phyloP scores from a whole-genome alignment of 2,888 invertebrate species.

The Pristionchus exspectatus region DNA sequence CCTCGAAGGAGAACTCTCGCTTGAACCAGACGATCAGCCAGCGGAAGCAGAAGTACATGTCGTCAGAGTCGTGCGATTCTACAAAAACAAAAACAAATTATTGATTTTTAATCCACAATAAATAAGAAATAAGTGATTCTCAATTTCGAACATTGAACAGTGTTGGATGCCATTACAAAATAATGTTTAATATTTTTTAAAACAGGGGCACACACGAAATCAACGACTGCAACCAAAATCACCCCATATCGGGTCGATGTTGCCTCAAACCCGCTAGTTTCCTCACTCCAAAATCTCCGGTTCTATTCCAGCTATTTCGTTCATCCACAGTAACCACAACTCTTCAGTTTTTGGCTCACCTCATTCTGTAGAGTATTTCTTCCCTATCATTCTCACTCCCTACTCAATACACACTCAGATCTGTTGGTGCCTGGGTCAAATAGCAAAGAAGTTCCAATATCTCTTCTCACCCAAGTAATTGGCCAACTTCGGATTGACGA shows the following conservation, averaged over 20 bases:
- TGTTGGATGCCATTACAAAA: no score
- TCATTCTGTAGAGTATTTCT: no score
- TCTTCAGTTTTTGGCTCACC: no score
- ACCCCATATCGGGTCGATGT: background rate
- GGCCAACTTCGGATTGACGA: conserved; percentile 90
- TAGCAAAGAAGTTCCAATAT: background rate
- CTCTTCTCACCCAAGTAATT: conserved; percentile 85
- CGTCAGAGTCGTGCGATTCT: conserved; percentile 90
- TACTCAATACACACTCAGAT: no score
- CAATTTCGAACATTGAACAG: no score
- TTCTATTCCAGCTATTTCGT: no score
- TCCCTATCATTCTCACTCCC: no score
- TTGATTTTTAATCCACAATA: background rate
- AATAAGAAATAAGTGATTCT: no score
- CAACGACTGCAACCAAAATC: background rate
- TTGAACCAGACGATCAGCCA: conserved; percentile 97
- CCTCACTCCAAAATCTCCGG: background rate
- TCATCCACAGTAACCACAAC: no score
- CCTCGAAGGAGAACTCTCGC: conserved; percentile 89
- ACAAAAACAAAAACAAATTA: no score
- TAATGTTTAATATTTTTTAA: background rate
- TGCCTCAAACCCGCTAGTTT: background rate
- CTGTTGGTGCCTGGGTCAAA: no score
- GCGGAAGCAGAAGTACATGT: conserved; percentile 99
- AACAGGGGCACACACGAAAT: no score